These are phyloP conservation scores for Cephus rjabovi DNA, from an alignment of 2,888 invertebrate species.

Conservation along the genomic window DNA sequence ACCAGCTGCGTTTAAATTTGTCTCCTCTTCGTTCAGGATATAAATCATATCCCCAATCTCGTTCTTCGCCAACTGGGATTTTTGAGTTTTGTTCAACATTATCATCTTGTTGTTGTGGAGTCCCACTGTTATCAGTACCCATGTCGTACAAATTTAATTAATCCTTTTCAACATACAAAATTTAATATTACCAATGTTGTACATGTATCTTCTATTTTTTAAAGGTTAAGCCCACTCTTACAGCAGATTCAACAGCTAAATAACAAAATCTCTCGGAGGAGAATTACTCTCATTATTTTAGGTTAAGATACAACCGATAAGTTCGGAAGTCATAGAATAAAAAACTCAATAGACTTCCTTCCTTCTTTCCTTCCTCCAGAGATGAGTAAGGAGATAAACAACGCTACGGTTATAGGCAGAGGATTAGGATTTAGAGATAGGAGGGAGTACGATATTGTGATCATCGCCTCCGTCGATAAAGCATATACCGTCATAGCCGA, in stretches of 20 bases:
- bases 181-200: not conserved
- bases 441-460: too few relatives aligned
- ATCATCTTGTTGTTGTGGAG: not conserved
- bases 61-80: not conserved
- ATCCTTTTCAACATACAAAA: not conserved
- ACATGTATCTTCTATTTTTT: not conserved
- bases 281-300: too few relatives aligned
- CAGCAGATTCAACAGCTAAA: not conserved
- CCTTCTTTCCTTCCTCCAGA: too few relatives aligned
- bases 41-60: conserved; percentile 65
- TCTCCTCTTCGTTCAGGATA: conserved; percentile 83
- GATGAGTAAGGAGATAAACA: too few relatives aligned
- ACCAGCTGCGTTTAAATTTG: conserved; percentile 70
- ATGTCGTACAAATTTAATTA: not conserved
- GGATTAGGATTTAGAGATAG: too few relatives aligned
- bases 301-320: too few relatives aligned
- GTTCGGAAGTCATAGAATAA: too few relatives aligned
- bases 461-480: too few relatives aligned
- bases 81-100: not conserved
- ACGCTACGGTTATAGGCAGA: too few relatives aligned
- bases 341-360: too few relatives aligned
- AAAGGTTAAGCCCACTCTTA: not conserved
- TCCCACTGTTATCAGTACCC: not conserved
- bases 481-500: too few relatives aligned
- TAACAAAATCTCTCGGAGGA: too few relatives aligned